A percentile compares a stretch with the other conserved stretches of the same genome.
Conservation (phyloP, 1,140 invertebrate species). For the Rhizoglyphus robini region DNA sequence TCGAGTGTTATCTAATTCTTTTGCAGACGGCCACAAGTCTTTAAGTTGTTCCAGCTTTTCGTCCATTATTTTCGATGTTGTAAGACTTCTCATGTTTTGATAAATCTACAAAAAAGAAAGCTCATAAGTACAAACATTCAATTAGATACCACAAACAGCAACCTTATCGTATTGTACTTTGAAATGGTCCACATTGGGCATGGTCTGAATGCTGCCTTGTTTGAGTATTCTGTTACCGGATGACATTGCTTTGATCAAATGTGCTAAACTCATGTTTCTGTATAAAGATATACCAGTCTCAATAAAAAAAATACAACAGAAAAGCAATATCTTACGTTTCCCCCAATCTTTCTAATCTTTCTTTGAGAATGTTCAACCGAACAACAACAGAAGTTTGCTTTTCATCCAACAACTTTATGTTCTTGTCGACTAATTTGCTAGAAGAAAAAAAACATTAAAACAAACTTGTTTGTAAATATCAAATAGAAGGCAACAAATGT, state of each 20-base stretch:
- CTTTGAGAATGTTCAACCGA: conserved; percentile 15
- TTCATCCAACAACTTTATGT: conserved; percentile 22
- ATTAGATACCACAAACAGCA: too few species aligned
- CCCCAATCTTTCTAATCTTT: conserved; percentile 19
- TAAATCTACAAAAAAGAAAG: too few species aligned
- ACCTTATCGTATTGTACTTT: background rate
- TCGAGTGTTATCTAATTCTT: conserved; percentile 41
- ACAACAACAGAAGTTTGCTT: conserved; percentile 18
- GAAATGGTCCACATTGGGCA: background rate
- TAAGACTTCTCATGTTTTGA: background rate
- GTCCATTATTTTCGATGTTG: conserved; percentile 29
- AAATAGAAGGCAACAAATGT: conserved; percentile 43
- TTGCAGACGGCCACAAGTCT: conserved; percentile 49
- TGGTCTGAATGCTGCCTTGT: background rate
- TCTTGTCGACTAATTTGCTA: conserved; percentile 23
- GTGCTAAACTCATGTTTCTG: too few species aligned
- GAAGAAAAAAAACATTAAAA: conserved; percentile 17
- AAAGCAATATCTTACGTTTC: too few species aligned
- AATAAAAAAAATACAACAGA: too few species aligned
- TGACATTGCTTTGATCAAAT: too few species aligned
- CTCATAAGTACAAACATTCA: too few species aligned
- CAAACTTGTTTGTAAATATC: background rate
- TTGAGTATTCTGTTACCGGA: background rate
- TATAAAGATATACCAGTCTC: too few species aligned
- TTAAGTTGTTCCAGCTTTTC: conserved; percentile 43